Base-by-base conservation (phyloP, 2,113 vertebrate species). In the Malurus elegans region DNA sequence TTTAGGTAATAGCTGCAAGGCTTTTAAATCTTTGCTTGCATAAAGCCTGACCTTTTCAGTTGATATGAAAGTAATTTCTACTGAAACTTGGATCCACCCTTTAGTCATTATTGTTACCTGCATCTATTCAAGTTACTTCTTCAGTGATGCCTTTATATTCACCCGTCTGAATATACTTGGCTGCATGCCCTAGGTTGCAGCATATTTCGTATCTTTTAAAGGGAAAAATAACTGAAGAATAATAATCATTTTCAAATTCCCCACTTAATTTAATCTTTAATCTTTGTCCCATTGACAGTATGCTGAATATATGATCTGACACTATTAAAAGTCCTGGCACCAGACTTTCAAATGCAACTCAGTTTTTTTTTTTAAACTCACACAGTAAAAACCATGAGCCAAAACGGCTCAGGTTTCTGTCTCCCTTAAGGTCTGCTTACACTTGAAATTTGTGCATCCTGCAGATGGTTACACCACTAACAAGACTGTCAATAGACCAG, bases 21-120 rank as follows among this genome's bases (percentile, higher is more conserved):
- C 67, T 96, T 88, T 94, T 88, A 93, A 96, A 90, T 90, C 60
- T 34, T 74, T 90, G 67, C 81, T 96, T 94, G 86, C 88, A 88
- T 80, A 93, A 94, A 94, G 60, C 14, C 44, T 97, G 90, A 95
- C 90, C 90, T 96, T 96, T 95, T 48, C 44, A 4, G 0, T 32
- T 48, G 75, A 88, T 87, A 83, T 16, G 74, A 85, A 92, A 94
- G 78, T 91, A 3, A 90, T 78, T 94, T 92, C 80, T 88, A 18
- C 24, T 88, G 92, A 86, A 95, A 88, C 34, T 83, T 88, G 79
- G 82, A 64, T 80, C 74, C 48, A 89, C 25, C 72, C 44, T 73
- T 78, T 54, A 62, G 19, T 36, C 54, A 36, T 81, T 74, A 69
- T n/a, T 71, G 24, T 83, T 96, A 95, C 71, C 87, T 96, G 79